Evolutionary conservation across 2,888 invertebrate genomes (phyloP).

Genomic region (Tenthredo mesomela): DNA sequence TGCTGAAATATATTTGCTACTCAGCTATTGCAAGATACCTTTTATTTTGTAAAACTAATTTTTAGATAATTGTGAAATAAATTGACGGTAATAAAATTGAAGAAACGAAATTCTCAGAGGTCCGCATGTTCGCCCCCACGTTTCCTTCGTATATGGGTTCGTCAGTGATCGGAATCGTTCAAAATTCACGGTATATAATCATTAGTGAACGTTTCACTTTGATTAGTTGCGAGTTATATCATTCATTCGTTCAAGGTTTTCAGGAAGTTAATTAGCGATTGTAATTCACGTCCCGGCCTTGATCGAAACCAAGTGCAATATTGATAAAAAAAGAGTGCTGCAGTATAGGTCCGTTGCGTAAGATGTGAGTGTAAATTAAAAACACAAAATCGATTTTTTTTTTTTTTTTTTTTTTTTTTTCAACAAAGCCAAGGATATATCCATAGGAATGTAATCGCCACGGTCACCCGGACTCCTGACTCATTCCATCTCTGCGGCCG

Average conservation of each 20-base stretch:
- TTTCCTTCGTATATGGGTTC: background rate
- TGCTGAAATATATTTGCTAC: background rate
- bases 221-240: background rate
- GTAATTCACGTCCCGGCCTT: background rate
- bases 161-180: background rate
- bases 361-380: background rate
- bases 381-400: background rate
- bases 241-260: background rate
- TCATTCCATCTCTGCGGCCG: background rate
- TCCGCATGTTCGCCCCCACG: background rate
- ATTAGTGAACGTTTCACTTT: background rate
- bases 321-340: background rate
- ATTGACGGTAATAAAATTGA: background rate
- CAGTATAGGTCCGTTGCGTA: background rate
- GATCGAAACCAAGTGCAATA: background rate
- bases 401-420: no score
- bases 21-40: background rate
- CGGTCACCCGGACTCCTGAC: background rate
- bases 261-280: slow-evolving; percentile 6
- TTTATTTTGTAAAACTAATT: background rate
- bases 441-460: background rate
- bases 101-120: background rate
- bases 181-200: background rate
- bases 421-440: background rate
- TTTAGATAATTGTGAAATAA: background rate